Percentiles rank a stretch among this genome's conserved stretches.
Conservation (phyloP, 2,797 vertebrate genomes). For the Spinus olivaceus region DNA sequence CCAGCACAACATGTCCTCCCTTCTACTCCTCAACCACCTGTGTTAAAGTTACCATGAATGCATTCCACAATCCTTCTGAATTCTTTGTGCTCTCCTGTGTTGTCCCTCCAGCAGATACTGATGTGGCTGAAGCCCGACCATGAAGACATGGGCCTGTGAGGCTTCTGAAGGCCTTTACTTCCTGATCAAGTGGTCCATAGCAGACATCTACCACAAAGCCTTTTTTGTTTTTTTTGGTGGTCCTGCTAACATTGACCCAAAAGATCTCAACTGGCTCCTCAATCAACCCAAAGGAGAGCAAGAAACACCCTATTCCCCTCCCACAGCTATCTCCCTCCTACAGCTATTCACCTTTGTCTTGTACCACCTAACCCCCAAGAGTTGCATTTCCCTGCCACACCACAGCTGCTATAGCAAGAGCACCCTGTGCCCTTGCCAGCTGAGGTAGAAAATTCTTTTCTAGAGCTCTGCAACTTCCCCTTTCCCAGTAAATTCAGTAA, state of each 20-base stretch:
- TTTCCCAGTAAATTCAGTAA: background rate
- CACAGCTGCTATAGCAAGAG: background rate
- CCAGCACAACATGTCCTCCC: background rate
- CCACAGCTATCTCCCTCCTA: background rate
- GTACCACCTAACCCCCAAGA: background rate
- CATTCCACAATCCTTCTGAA: background rate
- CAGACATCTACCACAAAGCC: background rate
- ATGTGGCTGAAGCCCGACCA: background rate
- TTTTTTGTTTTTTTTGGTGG: background rate
- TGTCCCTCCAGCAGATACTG: background rate
- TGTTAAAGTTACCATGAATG: background rate
- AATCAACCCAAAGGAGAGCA: background rate
- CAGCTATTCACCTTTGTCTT: background rate
- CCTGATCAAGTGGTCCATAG: fast-evolving
- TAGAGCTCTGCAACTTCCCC: background rate
- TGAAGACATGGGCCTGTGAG: background rate
- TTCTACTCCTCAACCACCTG: background rate
- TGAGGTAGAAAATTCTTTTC: background rate
- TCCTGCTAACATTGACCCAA: background rate
- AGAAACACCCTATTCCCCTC: background rate
- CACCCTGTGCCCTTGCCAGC: background rate
- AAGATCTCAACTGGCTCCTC: background rate
- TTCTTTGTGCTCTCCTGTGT: background rate
- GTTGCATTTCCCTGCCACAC: background rate
- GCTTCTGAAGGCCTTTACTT: background rate